Percentiles rank a stretch among this genome's conserved stretches.
Evolutionary conservation across 2,888 invertebrate genomes (phyloP).

Genomic region (Melolontha melolontha): DNA sequence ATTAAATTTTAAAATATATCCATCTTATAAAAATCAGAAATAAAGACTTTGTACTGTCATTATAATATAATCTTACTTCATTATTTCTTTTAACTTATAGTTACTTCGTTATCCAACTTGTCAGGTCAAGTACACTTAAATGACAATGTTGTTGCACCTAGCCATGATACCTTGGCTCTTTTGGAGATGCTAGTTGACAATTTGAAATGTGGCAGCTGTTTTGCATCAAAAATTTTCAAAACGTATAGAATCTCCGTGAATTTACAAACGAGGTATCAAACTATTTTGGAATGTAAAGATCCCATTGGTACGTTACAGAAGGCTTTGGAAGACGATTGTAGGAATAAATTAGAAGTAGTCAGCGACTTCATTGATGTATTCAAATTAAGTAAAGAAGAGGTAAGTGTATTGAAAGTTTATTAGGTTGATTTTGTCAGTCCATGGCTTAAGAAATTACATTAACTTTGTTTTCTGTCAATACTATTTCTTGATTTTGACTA

Average conservation of each 20-base stretch:
- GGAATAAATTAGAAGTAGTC: constrained; percentile 71
- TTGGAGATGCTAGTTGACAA: constrained; percentile 68
- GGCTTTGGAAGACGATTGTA: constrained; percentile 67
- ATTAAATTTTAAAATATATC: too few species aligned
- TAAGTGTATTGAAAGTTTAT: constrained; percentile 48
- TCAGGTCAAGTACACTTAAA: constrained; percentile 38
- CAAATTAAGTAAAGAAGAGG: constrained; percentile 67
- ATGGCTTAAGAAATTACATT: too few species aligned
- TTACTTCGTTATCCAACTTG: constrained; percentile 49
- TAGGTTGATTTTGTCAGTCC: too few species aligned
- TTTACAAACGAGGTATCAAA: constrained; percentile 70
- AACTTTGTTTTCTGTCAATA: too few species aligned
- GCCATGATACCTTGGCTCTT: constrained; percentile 60
- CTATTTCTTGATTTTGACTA: too few species aligned
- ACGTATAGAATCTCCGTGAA: constrained; percentile 71
- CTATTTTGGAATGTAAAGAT: constrained; percentile 68
- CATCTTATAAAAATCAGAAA: too few species aligned
- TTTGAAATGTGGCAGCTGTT: constrained; percentile 67
- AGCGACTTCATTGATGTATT: constrained; percentile 71
- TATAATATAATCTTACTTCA: too few species aligned
- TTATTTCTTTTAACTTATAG: background rate
- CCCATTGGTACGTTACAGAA: constrained; percentile 68
- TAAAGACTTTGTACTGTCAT: too few species aligned
- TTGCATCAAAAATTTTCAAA: constrained; percentile 69
- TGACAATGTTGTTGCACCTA: constrained; percentile 50